Evolutionary conservation across 2,797 vertebrate genomes (phyloP).

Genomic region (Silurus aristotelis): DNA sequence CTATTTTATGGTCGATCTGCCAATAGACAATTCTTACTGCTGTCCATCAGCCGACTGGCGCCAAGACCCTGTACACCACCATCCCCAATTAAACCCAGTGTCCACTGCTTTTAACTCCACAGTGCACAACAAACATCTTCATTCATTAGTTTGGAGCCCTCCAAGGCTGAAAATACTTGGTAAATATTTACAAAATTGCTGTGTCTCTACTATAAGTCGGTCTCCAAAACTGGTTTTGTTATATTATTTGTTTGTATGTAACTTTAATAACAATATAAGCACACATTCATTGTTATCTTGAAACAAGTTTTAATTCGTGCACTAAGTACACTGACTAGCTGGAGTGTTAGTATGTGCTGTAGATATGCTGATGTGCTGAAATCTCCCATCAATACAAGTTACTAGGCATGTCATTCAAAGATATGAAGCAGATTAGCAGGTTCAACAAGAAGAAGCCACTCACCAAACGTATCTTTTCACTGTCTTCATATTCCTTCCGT

Average conservation of each 20-base stretch:
- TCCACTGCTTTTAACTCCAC: slow-evolving; percentile 41
- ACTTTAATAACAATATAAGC: background rate
- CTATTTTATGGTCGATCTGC: slow-evolving; percentile 83
- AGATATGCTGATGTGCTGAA: slow-evolving; percentile 12
- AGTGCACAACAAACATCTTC: background rate
- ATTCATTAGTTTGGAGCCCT: background rate
- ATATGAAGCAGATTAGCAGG: slow-evolving; percentile 27
- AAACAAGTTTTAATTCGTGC: background rate
- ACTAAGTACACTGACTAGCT: background rate
- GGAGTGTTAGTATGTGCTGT: background rate
- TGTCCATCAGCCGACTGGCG: slow-evolving; percentile 86
- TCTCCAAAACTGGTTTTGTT: background rate
- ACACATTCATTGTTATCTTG: background rate
- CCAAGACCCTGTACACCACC: slow-evolving; percentile 81
- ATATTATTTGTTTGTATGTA: background rate
- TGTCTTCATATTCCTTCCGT: slow-evolving; percentile 64
- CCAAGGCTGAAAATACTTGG: background rate
- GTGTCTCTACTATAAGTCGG: background rate
- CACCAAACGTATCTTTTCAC: slow-evolving; percentile 48
- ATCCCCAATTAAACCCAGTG: slow-evolving; percentile 75
- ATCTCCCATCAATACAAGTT: slow-evolving; percentile 2
- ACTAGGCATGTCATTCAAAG: background rate
- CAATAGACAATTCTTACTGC: slow-evolving; percentile 86
- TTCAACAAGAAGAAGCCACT: slow-evolving; percentile 44
- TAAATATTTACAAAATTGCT: background rate